These are phyloP conservation scores for Drosophila recens DNA, from an alignment of 2,888 invertebrate species.

Conservation along the genomic window DNA sequence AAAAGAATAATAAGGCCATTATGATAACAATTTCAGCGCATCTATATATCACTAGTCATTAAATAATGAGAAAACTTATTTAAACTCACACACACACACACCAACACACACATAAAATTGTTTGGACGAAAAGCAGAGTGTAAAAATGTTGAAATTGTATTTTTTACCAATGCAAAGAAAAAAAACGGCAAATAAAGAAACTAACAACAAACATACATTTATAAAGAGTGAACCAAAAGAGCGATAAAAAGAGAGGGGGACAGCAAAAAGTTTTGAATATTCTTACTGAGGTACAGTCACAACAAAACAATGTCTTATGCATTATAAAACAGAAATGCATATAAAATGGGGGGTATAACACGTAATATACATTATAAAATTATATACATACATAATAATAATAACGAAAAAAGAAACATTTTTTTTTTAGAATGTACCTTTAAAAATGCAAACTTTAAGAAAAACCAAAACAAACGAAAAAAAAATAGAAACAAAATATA, in stretches of 20 bases:
- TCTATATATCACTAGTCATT: conserved; percentile 52
- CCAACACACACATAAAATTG: conserved; percentile 16
- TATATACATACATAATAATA: conserved; percentile 35
- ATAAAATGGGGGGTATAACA: conserved; percentile 33
- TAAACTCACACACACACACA: conserved; percentile 7
- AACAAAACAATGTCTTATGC: conserved; percentile 33
- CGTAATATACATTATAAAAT: conserved; percentile 61
- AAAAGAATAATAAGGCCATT: not conserved
- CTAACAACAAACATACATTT: conserved; percentile 7
- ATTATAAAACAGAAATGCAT: conserved; percentile 14
- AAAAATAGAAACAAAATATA: conserved; percentile 9
- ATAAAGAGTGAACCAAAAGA: conserved; percentile 10
- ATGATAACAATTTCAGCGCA: conserved; percentile 2
- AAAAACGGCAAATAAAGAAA: conserved; percentile 21
- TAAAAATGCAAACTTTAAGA: conserved; percentile 51
- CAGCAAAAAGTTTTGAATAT: conserved; percentile 30
- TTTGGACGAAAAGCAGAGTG: conserved; percentile 22
- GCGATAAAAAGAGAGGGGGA: conserved; percentile 1
- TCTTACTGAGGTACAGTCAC: conserved; percentile 35
- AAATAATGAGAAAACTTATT: conserved; percentile 31
- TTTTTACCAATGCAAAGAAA: conserved; percentile 36
- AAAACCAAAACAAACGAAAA: conserved; percentile 14
- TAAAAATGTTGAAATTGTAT: conserved; percentile 46
- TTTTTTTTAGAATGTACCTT: conserved; percentile 78
- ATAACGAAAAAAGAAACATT: conserved; percentile 22